Evolutionary conservation across 2,113 vertebrate species (phyloP), one percentile per base, ranked within the genome.

Genomic region (Seriola rivoliana): DNA sequence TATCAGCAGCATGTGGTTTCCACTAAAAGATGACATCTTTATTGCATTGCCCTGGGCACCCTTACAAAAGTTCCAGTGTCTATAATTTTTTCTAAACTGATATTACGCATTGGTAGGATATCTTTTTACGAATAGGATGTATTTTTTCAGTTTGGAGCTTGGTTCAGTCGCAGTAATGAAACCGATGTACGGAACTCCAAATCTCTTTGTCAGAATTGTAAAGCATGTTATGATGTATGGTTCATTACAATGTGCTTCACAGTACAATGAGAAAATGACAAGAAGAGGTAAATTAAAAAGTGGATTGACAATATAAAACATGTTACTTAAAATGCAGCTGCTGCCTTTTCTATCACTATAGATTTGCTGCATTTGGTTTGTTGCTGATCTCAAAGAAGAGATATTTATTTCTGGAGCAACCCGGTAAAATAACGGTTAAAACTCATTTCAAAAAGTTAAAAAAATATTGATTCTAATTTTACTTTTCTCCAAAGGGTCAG

Each of bases 1-100:
- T 91, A 91, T 93, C 90, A 62, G 63, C 42, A 74, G 14, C 25
- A 11, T 90, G 91, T 86, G 92, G 90, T 89, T 91, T 87, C 8
- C 69, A 64, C 11, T 50, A 32, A 34, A 11, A 64, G 59, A 36
- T 32, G 13, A 25, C 21, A 73, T 69, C 72, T 14, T 3, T n/a
- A 17, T 8, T 63, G 11, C 0, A 0, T 21, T 59, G 50, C 8
- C 46, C 9, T 59, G 32, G 36, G 55, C 16, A 42, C 25, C 1
- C 0, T 46, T 23, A 19, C 8, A 8, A 1, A 70, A n/a, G 4
- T 5, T 10, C 4, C 9, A 4, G 8, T 3, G 8, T 23, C 42
- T 13, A 23, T 9, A 12, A 42, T 54, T 4, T 57, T 32, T 4
- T 59, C 8, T 9, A 59, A 17, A 8, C 1, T 54, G 8, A 23